These are phyloP conservation scores for Abramis brama DNA, from an alignment of 2,113 vertebrate species.

Conservation along the genomic window DNA sequence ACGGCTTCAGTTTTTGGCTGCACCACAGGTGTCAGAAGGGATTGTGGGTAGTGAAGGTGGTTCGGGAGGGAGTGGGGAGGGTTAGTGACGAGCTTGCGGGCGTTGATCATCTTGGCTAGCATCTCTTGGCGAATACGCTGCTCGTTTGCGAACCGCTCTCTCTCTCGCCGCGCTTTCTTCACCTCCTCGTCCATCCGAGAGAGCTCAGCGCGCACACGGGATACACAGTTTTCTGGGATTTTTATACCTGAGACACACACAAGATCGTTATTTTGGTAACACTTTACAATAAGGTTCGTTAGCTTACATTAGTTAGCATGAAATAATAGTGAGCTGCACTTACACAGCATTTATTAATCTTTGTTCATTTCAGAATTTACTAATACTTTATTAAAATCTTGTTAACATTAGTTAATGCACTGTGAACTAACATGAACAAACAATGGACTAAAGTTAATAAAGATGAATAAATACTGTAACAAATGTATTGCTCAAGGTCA, in stretches of 20 bases:
- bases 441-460: too few relatives aligned
- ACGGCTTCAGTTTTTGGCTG: conserved; percentile 63
- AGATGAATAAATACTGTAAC: too few relatives aligned
- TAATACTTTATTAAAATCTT: too few relatives aligned
- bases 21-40: not conserved
- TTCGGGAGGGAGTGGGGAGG: not conserved
- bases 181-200: conserved; percentile 87
- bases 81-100: conserved; percentile 57
- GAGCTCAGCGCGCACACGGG: conserved; percentile 85
- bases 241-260: conserved; percentile 83
- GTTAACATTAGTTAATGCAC: too few relatives aligned
- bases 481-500: too few relatives aligned
- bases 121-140: conserved; percentile 61
- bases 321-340: too few relatives aligned
- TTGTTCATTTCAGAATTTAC: too few relatives aligned
- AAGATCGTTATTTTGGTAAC: not conserved
- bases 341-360: too few relatives aligned
- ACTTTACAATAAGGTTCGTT: too few relatives aligned
- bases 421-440: too few relatives aligned
- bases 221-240: conserved; percentile 91
- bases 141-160: conserved; percentile 63
- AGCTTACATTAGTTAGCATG: too few relatives aligned
- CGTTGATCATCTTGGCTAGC: conserved; percentile 61
- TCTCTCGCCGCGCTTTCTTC: conserved; percentile 79
- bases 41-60: conserved; percentile 1